Conservation (phyloP, 2,113 vertebrate genomes). For the Machaerirhynchus nigripectus region DNA sequence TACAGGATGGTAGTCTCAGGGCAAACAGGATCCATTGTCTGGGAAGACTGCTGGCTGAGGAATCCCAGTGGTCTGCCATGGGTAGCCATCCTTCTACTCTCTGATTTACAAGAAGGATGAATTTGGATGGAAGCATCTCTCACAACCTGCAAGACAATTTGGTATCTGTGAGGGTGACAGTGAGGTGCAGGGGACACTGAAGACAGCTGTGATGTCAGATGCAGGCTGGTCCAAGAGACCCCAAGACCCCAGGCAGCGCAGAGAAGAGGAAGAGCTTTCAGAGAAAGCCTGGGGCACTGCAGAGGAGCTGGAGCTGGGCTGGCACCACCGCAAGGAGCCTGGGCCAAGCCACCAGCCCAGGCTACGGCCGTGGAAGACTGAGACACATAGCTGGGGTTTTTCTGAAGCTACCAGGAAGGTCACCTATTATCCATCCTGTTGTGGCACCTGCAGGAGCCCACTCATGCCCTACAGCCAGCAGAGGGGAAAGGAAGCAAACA, state of each 20-base stretch:
- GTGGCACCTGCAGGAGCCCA: neutral
- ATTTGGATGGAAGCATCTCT: neutral
- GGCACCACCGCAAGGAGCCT: neutral
- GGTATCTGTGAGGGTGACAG: neutral
- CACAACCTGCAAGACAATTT: neutral
- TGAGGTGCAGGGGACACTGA: neutral
- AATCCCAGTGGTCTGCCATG: neutral
- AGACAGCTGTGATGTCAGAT: neutral
- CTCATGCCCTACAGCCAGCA: neutral
- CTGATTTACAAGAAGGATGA: neutral
- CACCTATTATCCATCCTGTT: neutral
- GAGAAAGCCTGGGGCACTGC: neutral
- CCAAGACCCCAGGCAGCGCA: accelerated
- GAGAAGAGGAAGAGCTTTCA: neutral
- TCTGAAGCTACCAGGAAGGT: neutral
- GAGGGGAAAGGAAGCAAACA: neutral
- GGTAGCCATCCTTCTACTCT: neutral
- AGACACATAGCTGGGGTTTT: neutral
- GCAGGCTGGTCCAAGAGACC: neutral
- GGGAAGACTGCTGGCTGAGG: neutral
- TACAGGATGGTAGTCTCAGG: neutral
- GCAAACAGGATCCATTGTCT: neutral
- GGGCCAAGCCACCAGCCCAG: neutral
- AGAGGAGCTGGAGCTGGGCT: neutral
- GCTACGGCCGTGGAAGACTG: neutral